Evolutionary conservation across 2,888 invertebrate species (phyloP), one percentile per base, ranked within the genome.

Genomic region (Protophormia terraenovae): DNA sequence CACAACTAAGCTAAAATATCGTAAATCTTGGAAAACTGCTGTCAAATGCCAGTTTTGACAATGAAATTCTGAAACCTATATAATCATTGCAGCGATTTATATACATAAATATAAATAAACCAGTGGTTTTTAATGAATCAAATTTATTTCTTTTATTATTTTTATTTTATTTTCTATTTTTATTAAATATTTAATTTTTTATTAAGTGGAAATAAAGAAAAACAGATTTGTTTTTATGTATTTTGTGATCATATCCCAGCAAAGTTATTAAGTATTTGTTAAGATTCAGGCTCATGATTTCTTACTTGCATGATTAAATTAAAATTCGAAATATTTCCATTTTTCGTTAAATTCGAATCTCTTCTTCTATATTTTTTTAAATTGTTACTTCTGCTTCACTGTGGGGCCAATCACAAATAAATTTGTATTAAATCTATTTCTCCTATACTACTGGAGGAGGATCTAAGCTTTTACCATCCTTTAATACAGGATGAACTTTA

Each of bases 41-140:
- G 76, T 80, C 67, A 77, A 77, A 81, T 80, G 60, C 53, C 50
- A 32, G 58, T 53, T 84, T 80, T 73, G 64, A 73, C 80, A 84
- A 84, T 75, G 50, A 64, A 55, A 79, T 76, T 35, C 22, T 14
- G 64, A 80, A 72, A 50, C 22, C 64, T 50, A 76, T 71, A 50
- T 32, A 64, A 79, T 73, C 16, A 16, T 47, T 29, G 24, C 16
- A 14, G 24, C 22, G n/a, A 10, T 19, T 8, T 7, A 50, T n/a
- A 45, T 22, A 55, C 19, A 7, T 22, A 14, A 12, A 35, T 24
- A 12, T 16, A 10, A 73, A 50, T 10, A 19, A 50, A 45, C 47
- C 66, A 24, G n/a, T 55, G 16, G 27, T 62, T 64, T 66, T 24
- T 50, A 73, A 50, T 58, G 47, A 58, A 75, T 32, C 47, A 24